phyloP scores from a whole-genome alignment of 1,140 invertebrate species.

The Helicoverpa armigera region DNA sequence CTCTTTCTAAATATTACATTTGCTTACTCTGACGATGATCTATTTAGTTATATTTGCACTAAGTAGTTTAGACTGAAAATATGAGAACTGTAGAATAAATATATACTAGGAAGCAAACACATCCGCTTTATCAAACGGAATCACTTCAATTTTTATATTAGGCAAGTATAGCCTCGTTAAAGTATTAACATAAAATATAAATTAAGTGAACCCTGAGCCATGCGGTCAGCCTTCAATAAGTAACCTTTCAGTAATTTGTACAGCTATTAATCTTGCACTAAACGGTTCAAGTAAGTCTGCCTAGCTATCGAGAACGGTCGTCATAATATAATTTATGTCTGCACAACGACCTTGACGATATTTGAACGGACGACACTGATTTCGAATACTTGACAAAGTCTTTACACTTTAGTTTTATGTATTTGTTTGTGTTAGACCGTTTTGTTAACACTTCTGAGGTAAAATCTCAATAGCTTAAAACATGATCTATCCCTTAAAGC shows the following conservation, averaged over 20 bases:
- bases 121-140: no score
- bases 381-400: conserved; percentile 19
- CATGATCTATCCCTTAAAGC: no score
- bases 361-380: conserved; percentile 38
- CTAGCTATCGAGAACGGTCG: conserved; percentile 15
- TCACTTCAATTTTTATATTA: no score
- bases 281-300: neutral
- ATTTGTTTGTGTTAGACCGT: neutral
- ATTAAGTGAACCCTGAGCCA: neutral
- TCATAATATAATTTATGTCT: conserved; percentile 32
- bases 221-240: conserved; percentile 5
- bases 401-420: neutral
- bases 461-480: no score
- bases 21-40: neutral
- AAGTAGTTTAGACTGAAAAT: no score
- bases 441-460: neutral
- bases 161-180: no score
- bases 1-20: neutral
- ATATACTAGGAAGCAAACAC: no score
- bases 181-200: no score
- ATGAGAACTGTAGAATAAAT: no score
- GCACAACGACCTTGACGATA: conserved; percentile 18
- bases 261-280: neutral
- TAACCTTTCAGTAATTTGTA: conserved; percentile 7
- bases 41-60: no score